phyloP scores from a whole-genome alignment of 1,140 invertebrate genomes.

The Musca domestica region DNA sequence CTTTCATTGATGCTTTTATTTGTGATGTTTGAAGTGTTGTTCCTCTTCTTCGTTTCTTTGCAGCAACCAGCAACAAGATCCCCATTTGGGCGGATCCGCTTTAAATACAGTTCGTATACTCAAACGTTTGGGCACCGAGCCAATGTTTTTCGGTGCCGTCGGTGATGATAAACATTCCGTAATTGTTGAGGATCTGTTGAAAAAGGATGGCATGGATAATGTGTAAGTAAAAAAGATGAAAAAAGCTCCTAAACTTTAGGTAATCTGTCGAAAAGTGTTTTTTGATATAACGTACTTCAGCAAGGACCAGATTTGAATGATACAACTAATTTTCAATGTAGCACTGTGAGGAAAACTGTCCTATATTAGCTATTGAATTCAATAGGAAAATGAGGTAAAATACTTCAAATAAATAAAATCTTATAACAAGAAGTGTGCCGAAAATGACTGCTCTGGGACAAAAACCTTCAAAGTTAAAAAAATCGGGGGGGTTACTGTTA shows the following conservation, averaged over 20 bases:
- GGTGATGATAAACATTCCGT: conserved; percentile 41
- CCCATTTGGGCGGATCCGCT: conserved; percentile 40
- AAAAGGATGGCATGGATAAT: conserved; percentile 36
- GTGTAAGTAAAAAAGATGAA: conserved; percentile 28
- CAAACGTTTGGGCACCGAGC: conserved; percentile 41
- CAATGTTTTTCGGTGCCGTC: conserved; percentile 46
- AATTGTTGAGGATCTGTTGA: conserved; percentile 33
- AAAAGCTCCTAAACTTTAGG: not conserved
- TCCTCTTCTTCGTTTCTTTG: conserved; percentile 8
- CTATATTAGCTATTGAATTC: too few relatives aligned
- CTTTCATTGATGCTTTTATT: not conserved
- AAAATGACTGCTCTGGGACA: too few relatives aligned
- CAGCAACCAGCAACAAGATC: conserved; percentile 28
- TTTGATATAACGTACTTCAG: too few relatives aligned
- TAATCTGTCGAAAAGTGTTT: not conserved
- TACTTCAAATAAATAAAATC: too few relatives aligned
- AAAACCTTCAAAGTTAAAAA: too few relatives aligned
- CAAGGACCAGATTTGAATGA: too few relatives aligned
- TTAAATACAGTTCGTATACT: conserved; percentile 48
- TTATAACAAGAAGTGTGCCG: too few relatives aligned
- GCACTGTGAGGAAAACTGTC: not conserved
- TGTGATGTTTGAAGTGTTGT: not conserved
- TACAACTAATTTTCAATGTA: too few relatives aligned
- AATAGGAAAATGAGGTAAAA: too few relatives aligned
- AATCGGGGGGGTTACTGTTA: too few relatives aligned